Conservation (phyloP, 53 echinoderm and acorn worm genomes). For the Antedon mediterranea region DNA sequence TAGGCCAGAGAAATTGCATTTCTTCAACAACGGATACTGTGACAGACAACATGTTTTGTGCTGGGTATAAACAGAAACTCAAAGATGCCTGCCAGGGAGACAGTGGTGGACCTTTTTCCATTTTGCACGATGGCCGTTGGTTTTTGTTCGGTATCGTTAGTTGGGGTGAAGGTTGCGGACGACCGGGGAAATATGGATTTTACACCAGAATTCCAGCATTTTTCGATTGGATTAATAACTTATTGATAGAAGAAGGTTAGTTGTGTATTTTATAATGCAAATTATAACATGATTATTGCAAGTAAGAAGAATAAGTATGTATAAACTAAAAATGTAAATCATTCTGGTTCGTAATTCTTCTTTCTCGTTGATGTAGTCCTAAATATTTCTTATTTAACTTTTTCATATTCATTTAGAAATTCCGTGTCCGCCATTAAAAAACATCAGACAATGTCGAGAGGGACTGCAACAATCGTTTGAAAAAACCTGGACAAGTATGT, state of each 20-base stretch:
- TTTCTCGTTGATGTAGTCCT: too few species aligned
- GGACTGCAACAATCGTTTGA: background rate
- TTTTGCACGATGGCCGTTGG: constrained; percentile 32
- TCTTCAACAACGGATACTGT: constrained; percentile 19
- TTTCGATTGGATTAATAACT: constrained; percentile 52
- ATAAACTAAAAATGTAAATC: too few species aligned
- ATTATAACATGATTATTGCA: too few species aligned
- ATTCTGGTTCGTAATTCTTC: too few species aligned
- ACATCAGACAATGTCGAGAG: background rate
- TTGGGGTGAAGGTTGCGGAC: constrained; percentile 87
- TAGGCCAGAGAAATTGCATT: constrained; percentile 32
- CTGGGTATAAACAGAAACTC: constrained; percentile 37
- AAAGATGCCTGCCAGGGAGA: constrained; percentile 69
- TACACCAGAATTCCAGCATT: constrained; percentile 69
- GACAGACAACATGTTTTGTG: constrained; percentile 77
- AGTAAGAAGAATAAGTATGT: too few species aligned
- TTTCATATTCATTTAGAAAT: background rate
- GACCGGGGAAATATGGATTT: constrained; percentile 45
- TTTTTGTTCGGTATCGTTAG: constrained; percentile 74
- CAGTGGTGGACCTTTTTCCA: constrained; percentile 61
- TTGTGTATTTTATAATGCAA: too few species aligned
- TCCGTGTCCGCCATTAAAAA: background rate
- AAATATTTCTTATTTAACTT: too few species aligned
- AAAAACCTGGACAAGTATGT: background rate
- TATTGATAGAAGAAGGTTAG: too few species aligned